Percentiles rank a stretch among this genome's conserved stretches.
phyloP scores from a whole-genome alignment of 2,888 invertebrate species.

The Zaprionus lineosus region DNA sequence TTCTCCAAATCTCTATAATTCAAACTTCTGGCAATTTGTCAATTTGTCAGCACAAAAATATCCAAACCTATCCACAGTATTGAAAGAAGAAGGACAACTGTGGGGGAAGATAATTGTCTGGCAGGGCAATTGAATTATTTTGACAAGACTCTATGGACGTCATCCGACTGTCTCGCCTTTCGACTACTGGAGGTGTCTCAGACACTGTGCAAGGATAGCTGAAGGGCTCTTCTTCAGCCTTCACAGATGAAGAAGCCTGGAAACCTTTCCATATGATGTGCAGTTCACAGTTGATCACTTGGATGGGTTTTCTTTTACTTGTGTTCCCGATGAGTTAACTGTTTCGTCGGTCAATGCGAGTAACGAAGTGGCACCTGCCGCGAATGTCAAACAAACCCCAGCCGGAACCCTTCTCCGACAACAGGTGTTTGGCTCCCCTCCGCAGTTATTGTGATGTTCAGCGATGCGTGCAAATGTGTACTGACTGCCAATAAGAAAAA shows the following conservation, averaged over 20 bases:
- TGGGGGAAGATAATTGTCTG: conserved; percentile 29
- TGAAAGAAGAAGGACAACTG: not conserved
- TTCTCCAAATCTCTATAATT: conserved; percentile 8
- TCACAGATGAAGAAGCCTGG: too few species aligned
- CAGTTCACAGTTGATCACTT: too few species aligned
- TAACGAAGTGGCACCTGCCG: conserved; percentile 56
- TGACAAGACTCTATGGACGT: too few species aligned
- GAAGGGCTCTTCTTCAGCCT: too few species aligned
- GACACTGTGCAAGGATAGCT: too few species aligned
- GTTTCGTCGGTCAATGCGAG: conserved; percentile 55
- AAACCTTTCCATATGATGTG: too few species aligned
- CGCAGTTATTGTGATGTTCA: conserved; percentile 33
- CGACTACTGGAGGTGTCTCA: too few species aligned
- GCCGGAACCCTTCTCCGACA: conserved; percentile 31
- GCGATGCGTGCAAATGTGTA: conserved; percentile 55
- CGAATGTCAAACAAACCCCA: not conserved
- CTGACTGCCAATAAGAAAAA: conserved; percentile 29
- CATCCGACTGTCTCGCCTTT: too few species aligned
- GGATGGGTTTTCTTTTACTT: conserved; percentile 3
- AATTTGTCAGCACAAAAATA: conserved; percentile 41
- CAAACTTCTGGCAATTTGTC: conserved; percentile 64
- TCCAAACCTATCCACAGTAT: not conserved
- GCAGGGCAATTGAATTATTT: too few species aligned
- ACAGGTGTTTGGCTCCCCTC: conserved; percentile 59
- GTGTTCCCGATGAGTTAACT: too few species aligned